Evolutionary conservation across 2,797 vertebrate species (phyloP).

Genomic region (Melanotaenia maccullochi): DNA sequence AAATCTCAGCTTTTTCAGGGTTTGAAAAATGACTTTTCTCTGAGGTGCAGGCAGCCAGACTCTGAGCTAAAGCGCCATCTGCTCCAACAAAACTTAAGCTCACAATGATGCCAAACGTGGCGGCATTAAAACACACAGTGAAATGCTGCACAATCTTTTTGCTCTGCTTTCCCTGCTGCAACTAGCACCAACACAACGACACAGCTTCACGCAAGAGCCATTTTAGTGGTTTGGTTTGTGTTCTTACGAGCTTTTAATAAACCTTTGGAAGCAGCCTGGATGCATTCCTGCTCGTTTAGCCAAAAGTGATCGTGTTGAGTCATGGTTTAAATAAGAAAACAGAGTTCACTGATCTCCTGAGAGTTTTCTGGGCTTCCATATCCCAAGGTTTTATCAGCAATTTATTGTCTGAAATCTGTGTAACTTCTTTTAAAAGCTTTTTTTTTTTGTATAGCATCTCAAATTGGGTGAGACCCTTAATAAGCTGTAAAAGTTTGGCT

Average conservation of each 20-base stretch:
- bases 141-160: background rate
- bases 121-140: background rate
- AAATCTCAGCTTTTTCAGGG: slow-evolving; percentile 25
- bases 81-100: slow-evolving; percentile 54
- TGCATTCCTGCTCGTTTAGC: slow-evolving; percentile 31
- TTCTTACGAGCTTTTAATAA: slow-evolving; percentile 60
- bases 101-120: slow-evolving; percentile 49
- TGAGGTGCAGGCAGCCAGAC: slow-evolving; percentile 29
- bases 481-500: too few species aligned
- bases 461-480: too few species aligned
- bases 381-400: background rate
- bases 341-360: slow-evolving; percentile 39
- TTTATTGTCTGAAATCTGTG: background rate
- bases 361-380: background rate
- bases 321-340: slow-evolving; percentile 30
- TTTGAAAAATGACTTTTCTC: slow-evolving; percentile 28
- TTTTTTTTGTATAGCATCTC: too few species aligned
- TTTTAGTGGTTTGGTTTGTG: slow-evolving; percentile 35
- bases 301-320: slow-evolving; percentile 45
- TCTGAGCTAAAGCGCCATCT: slow-evolving; percentile 67
- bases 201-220: slow-evolving; percentile 8
- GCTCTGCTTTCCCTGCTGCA: slow-evolving; percentile 47
- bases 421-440: too few species aligned
- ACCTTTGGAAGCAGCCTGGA: slow-evolving; percentile 46
- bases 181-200: slow-evolving; percentile 33